These are phyloP conservation scores for Carapus acus DNA, from an alignment of 2,797 vertebrate species.

Conservation along the genomic window DNA sequence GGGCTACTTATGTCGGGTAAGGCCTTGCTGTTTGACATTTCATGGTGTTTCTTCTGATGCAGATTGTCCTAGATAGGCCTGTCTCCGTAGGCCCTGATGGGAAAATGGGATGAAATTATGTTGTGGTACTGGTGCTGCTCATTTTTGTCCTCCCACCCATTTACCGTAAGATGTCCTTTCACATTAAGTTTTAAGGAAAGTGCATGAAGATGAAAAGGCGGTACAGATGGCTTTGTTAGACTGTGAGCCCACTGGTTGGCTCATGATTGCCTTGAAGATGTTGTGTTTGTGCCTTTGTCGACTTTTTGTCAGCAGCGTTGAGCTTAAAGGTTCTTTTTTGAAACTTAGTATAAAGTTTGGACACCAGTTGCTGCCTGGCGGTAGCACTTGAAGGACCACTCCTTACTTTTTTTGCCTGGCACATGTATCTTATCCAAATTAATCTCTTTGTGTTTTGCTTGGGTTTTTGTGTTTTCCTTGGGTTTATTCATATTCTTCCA, in stretches of 20 bases:
- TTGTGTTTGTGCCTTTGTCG: too few species aligned
- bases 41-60: conserved; percentile 38
- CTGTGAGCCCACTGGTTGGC: neutral
- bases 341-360: too few species aligned
- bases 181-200: conserved; percentile 15
- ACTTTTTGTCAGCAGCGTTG: too few species aligned
- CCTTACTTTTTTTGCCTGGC: too few species aligned
- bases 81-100: conserved; percentile 29
- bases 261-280: too few species aligned
- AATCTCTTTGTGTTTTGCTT: too few species aligned
- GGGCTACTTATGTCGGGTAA: conserved; percentile 34
- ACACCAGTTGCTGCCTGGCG: neutral
- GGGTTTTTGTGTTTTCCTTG: too few species aligned
- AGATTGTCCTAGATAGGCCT: conserved; percentile 22
- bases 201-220: neutral
- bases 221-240: conserved; percentile 27
- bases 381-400: conserved; percentile 2
- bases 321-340: too few species aligned
- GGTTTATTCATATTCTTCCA: too few species aligned
- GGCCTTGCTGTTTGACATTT: conserved; percentile 29
- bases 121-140: conserved; percentile 36
- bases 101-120: conserved; percentile 32
- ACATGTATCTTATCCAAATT: too few species aligned
- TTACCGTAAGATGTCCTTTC: conserved; percentile 24
- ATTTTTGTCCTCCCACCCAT: conserved; percentile 31